These are phyloP conservation scores for Crepidodera aurea DNA, from an alignment of 2,888 invertebrate genomes.

Conservation along the genomic window DNA sequence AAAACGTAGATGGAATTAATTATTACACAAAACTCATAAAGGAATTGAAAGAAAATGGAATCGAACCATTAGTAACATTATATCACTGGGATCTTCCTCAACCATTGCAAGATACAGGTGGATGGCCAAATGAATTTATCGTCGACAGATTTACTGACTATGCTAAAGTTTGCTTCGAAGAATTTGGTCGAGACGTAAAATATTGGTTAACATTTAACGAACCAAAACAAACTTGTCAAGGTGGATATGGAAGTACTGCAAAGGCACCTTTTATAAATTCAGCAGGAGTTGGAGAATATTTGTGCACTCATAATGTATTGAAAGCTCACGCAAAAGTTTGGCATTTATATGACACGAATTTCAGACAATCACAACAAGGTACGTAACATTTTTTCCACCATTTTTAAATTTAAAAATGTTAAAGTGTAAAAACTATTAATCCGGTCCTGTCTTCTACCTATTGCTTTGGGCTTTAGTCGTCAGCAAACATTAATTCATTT, in stretches of 20 bases:
- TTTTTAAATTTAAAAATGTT: too few relatives aligned
- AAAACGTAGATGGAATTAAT: conserved; percentile 74
- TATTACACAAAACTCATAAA: conserved; percentile 43
- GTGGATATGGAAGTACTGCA: conserved; percentile 56
- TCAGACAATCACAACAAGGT: conserved; percentile 63
- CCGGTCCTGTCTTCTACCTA: too few relatives aligned
- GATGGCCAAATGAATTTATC: conserved; percentile 32
- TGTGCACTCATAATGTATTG: conserved; percentile 69
- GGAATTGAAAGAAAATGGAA: conserved; percentile 63
- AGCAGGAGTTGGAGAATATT: conserved; percentile 68
- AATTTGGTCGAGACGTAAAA: conserved; percentile 57
- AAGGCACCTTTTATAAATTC: conserved; percentile 68
- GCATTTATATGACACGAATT: conserved; percentile 66
- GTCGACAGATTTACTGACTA: conserved; percentile 66
- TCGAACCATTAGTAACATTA: conserved; percentile 66
- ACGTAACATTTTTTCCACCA: too few relatives aligned
- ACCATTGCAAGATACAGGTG: conserved; percentile 55
- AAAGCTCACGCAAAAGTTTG: too few relatives aligned
- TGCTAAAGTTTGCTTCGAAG: conserved; percentile 63
- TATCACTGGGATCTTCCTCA: conserved; percentile 68
- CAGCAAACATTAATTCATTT: too few relatives aligned
- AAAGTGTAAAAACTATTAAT: too few relatives aligned
- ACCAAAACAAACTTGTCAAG: too few relatives aligned
- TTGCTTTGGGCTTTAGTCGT: too few relatives aligned
- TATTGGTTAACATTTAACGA: too few relatives aligned